Conservation (phyloP, 2,888 invertebrate genomes). For the Troilus luridus region DNA sequence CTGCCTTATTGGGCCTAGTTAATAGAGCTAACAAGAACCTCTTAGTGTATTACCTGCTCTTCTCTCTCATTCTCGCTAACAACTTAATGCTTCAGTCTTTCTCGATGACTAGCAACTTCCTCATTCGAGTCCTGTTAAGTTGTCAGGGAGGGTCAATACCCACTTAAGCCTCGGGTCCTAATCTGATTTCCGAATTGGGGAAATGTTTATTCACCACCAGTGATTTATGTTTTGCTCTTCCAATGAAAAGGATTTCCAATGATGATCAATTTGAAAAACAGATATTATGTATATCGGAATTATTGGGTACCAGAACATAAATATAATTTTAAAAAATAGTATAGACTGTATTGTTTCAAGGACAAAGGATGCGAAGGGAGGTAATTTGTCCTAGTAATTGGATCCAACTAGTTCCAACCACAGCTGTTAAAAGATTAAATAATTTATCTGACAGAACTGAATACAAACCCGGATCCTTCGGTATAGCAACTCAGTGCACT, state of each 20-base stretch:
- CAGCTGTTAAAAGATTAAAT: too few species aligned
- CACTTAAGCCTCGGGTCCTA: background rate
- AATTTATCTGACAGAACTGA: too few species aligned
- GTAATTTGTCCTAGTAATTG: too few species aligned
- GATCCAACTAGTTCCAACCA: too few species aligned
- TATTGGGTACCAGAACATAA: too few species aligned
- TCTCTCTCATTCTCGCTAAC: background rate
- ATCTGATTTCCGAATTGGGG: background rate
- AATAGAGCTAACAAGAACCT: constrained; percentile 24
- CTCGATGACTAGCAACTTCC: background rate
- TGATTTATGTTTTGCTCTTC: background rate
- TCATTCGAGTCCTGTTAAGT: background rate
- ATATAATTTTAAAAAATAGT: too few species aligned
- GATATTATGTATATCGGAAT: too few species aligned
- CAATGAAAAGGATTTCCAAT: background rate
- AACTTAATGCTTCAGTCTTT: constrained; percentile 38
- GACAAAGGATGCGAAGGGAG: too few species aligned
- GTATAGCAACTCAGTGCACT: too few species aligned
- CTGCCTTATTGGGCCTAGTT: background rate
- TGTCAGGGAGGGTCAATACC: background rate
- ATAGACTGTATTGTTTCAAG: background rate
- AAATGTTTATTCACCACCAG: background rate
- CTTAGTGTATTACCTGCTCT: constrained; percentile 34
- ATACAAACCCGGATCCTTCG: too few species aligned
- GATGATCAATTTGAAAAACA: background rate